Percentiles rank a stretch among this genome's conserved stretches.
These are phyloP conservation scores for Lasioglossum oenotherae DNA, from an alignment of 2,888 invertebrate species.

Conservation along the genomic window DNA sequence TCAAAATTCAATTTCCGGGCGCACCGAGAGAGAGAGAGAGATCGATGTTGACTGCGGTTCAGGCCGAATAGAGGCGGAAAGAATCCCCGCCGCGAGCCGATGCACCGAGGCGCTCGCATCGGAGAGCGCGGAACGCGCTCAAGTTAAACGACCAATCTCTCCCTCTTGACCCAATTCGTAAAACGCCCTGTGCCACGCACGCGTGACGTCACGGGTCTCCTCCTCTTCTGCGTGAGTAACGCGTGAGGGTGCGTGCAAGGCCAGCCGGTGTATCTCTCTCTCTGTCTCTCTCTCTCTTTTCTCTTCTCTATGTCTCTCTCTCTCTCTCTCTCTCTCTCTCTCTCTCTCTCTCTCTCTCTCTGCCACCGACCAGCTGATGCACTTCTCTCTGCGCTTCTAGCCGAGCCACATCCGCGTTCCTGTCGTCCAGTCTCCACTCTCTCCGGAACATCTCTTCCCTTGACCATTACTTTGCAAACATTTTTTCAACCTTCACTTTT, in stretches of 20 bases:
- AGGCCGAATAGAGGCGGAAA: background rate
- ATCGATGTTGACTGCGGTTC: background rate
- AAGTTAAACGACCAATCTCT: constrained; percentile 78
- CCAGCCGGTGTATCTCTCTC: constrained; percentile 42
- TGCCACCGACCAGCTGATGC: constrained; percentile 39
- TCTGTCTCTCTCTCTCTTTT: background rate
- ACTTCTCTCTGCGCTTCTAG: background rate
- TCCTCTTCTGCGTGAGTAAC: constrained; percentile 60
- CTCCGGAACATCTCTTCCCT: background rate
- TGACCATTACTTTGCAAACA: background rate
- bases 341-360: background rate
- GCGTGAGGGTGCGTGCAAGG: constrained; percentile 75
- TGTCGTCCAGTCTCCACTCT: background rate
- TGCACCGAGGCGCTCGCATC: background rate
- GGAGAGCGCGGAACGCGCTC: constrained; percentile 52
- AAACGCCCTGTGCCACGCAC: constrained; percentile 72
- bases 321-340: background rate
- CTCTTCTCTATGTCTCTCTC: too few relatives aligned
- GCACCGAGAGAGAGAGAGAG: background rate
- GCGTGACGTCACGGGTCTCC: constrained; percentile 67
- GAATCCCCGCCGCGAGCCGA: background rate
- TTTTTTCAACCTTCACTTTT: background rate
- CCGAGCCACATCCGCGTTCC: constrained; percentile 1
- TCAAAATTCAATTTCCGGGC: constrained; percentile 7
- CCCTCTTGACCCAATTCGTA: constrained; percentile 81